Percentiles rank a stretch among this genome's conserved stretches.
These are phyloP conservation scores for Tenthredo mesomela DNA, from an alignment of 2,888 invertebrate species.

Conservation along the genomic window DNA sequence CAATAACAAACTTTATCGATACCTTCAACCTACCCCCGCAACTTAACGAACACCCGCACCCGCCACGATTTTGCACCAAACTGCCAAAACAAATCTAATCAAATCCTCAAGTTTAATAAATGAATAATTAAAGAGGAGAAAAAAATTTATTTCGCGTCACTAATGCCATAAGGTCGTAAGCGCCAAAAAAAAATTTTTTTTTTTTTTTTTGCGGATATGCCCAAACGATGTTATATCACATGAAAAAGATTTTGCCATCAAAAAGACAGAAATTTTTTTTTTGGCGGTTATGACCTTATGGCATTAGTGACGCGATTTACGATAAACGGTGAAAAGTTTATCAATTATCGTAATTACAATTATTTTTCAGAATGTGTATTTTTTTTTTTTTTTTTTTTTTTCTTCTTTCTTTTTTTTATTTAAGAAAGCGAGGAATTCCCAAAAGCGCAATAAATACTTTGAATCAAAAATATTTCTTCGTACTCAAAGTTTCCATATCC, in stretches of 20 bases:
- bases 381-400: too few relatives aligned
- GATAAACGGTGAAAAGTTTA: not conserved
- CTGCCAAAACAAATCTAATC: constrained; percentile 17
- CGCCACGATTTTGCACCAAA: not conserved
- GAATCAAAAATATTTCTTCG: not conserved
- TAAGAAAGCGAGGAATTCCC: not conserved
- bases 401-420: too few relatives aligned
- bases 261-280: too few relatives aligned
- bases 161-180: too few relatives aligned
- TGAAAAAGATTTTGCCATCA: too few relatives aligned
- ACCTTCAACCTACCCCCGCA: not conserved
- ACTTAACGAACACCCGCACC: not conserved
- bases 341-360: not conserved
- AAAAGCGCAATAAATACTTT: not conserved
- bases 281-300: too few relatives aligned
- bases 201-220: too few relatives aligned
- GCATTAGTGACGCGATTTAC: too few relatives aligned
- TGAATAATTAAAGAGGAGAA: not conserved
- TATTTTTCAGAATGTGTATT: too few relatives aligned
- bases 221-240: too few relatives aligned
- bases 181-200: too few relatives aligned
- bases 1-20: constrained; percentile 30
- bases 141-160: too few relatives aligned
- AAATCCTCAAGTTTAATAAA: not conserved
- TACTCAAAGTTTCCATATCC: not conserved